phyloP scores from a whole-genome alignment of 2,113 vertebrate genomes.

The Forbesichthys papilliferus region DNA sequence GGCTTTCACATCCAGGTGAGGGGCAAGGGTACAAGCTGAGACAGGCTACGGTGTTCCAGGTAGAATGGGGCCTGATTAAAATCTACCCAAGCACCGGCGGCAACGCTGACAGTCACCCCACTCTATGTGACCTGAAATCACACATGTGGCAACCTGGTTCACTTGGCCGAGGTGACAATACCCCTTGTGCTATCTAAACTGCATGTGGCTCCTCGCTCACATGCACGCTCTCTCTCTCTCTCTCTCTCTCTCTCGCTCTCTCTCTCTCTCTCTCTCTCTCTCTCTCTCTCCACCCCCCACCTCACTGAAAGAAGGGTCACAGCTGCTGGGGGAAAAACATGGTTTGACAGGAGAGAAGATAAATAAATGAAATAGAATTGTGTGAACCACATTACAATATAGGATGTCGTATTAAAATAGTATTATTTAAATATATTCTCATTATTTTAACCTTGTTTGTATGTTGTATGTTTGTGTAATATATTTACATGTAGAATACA shows the following conservation, averaged over 20 bases:
- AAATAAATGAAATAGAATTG: constrained; percentile 17
- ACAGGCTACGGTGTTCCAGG: neutral
- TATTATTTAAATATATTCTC: too few relatives aligned
- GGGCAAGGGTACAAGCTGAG: constrained; percentile 9
- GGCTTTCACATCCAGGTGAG: neutral
- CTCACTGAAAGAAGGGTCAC: constrained; percentile 59
- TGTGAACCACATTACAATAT: neutral
- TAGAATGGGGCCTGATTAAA: constrained; percentile 1
- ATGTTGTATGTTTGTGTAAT: too few relatives aligned
- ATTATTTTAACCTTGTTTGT: too few relatives aligned
- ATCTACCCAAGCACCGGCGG: constrained; percentile 12
- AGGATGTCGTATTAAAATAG: neutral
- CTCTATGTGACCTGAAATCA: constrained; percentile 34
- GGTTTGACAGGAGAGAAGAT: constrained; percentile 42
- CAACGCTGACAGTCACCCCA: constrained; percentile 33
- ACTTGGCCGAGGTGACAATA: constrained; percentile 58
- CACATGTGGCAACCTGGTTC: constrained; percentile 52
- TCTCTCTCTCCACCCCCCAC: constrained; percentile 23
- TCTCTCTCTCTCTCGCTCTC: neutral
- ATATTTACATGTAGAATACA: too few relatives aligned
- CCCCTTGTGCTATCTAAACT: constrained; percentile 49
- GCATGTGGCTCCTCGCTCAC: constrained; percentile 36
- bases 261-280: constrained; percentile 11
- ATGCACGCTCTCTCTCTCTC: neutral
- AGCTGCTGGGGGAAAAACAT: constrained; percentile 58